Base-by-base conservation (phyloP, 1,140 invertebrate species). In the Orussus abietinus region DNA sequence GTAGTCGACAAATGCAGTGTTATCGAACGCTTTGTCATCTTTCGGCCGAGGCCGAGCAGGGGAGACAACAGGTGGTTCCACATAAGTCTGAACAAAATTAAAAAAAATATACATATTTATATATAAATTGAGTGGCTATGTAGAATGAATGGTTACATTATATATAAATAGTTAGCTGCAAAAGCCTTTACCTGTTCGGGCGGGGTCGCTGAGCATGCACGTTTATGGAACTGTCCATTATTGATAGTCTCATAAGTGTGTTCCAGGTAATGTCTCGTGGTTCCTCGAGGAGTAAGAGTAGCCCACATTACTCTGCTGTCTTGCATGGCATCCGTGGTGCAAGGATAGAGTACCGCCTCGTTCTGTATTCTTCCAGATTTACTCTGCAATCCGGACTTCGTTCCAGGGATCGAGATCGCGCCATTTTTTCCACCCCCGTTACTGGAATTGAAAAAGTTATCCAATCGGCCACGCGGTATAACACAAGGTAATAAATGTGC, bases 241-340 rank as follows among this genome's bases (percentile, higher is more conserved):
- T 83, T 84, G 5, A 88, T 82, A 14, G 83, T 84, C 59, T 88
- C 85, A 57, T 88, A 88, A 51, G 85, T 84, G 20, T 85, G 82
- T 49, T 85, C 80, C 13, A 75, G 63, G 39, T 75, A 75, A 25
- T 77, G 75, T 33, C 69, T 36, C 76, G 76, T 70, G 0, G 86
- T 88, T 12, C 87, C 88, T 11, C 86, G 75, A 0, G 88, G 87
- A 3, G 87, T 90, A 5, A 91, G 67, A 0, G 87, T 86, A 1
- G 88, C 87, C 88, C 88, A 91, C 15, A 90, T 78, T 11, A 88
- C 81, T n/a, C 84, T 70, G 4, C 80, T 80, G 58, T 83, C 80
- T 58, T 60, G 74, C 59, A 62, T 69, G 57, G 53, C 61, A 53
- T 73, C 77, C 1, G 66, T 44, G 0, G 59, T 47, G 21, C 69